Evolutionary conservation across 2,797 vertebrate species (phyloP).

Genomic region (Cuculus canorus): DNA sequence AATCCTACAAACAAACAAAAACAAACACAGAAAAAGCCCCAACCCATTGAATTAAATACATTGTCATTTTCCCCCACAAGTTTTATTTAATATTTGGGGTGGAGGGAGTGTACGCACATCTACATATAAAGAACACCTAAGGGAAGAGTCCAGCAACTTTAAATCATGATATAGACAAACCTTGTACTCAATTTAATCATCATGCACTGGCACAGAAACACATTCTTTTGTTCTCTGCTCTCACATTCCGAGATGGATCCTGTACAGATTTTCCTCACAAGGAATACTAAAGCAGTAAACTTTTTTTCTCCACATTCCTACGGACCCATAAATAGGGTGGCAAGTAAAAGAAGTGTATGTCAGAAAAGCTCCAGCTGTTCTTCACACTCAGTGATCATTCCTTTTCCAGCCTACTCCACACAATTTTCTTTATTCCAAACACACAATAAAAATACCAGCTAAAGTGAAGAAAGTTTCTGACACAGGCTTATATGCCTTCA

Average conservation of each 20-base stretch:
- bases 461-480: slow-evolving; percentile 10
- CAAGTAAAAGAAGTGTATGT: slow-evolving; percentile 50
- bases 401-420: neutral
- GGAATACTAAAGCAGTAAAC: slow-evolving; percentile 69
- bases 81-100: neutral
- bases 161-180: slow-evolving; percentile 11
- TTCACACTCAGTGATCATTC: neutral
- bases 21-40: rapidly evolving
- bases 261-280: slow-evolving; percentile 61
- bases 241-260: slow-evolving; percentile 51
- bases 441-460: slow-evolving; percentile 41
- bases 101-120: neutral
- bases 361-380: slow-evolving; percentile 67
- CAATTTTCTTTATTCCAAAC: slow-evolving; percentile 29
- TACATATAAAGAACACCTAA: neutral
- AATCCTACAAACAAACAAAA: neutral
- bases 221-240: slow-evolving; percentile 39
- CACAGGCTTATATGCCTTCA: neutral
- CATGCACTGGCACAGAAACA: slow-evolving; percentile 15
- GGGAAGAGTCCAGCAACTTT: neutral
- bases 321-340: slow-evolving; percentile 44
- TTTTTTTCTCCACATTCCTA: slow-evolving; percentile 46
- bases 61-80: neutral
- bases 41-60: neutral
- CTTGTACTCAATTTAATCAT: slow-evolving; percentile 18